Percentiles rank a stretch among this genome's conserved stretches.
Conservation (phyloP, 2,797 vertebrate species). For the Tolypeutes matacus region DNA sequence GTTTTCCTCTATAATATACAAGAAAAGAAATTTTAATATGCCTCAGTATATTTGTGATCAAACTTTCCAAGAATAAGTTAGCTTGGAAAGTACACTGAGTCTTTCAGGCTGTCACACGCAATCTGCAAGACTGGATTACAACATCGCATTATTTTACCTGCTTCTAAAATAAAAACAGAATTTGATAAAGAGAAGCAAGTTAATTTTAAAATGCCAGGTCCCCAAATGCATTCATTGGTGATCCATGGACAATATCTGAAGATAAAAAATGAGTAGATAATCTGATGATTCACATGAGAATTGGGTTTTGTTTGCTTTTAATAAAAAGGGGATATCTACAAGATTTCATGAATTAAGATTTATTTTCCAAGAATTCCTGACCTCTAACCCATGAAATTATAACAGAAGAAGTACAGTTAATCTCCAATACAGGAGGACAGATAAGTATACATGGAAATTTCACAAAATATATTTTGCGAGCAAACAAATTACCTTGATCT, state of each 20-base stretch:
- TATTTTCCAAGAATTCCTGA: not conserved
- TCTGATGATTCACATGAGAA: not conserved
- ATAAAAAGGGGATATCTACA: not conserved
- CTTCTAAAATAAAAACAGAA: not conserved
- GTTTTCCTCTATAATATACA: not conserved
- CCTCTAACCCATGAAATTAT: not conserved
- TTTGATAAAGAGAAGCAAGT: conserved; percentile 20
- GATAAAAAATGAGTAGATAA: not conserved
- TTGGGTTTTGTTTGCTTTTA: conserved; percentile 7
- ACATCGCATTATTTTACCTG: conserved; percentile 14
- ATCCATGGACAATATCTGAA: not conserved
- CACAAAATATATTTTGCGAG: not conserved
- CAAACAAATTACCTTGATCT: not conserved
- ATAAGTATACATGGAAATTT: not conserved
- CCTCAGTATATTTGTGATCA: not conserved
- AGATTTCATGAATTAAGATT: not conserved
- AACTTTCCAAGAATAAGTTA: not conserved
- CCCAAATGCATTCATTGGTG: not conserved
- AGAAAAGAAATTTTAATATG: not conserved
- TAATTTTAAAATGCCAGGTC: not conserved
- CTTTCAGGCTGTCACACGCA: not conserved
- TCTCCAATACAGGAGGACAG: not conserved
- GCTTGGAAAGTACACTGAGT: not conserved
- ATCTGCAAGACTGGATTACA: not conserved
- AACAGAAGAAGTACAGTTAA: not conserved